Evolutionary conservation across 2,113 vertebrate genomes (phyloP).

Genomic region (Boulengeromyrus knoepffleri): DNA sequence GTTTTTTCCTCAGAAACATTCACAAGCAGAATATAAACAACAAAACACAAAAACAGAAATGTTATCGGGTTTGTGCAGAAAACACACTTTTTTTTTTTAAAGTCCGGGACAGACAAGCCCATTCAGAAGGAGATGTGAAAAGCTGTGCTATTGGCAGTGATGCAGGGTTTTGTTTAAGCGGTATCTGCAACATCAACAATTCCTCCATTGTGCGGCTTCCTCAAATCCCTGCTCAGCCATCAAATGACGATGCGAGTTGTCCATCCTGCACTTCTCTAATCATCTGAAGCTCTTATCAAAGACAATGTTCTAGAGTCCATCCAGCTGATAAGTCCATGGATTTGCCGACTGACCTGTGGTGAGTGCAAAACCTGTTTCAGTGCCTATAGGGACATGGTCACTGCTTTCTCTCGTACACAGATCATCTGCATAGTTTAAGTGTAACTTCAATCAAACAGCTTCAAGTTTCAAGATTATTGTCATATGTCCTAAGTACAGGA

Average conservation of each 20-base stretch:
- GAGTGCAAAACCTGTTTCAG: not conserved
- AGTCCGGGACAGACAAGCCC: not conserved
- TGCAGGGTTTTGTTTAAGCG: not conserved
- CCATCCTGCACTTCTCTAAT: not conserved
- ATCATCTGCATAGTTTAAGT: not conserved
- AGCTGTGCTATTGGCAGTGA: not conserved
- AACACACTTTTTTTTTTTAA: not conserved
- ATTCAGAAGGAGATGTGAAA: not conserved
- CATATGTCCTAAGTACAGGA: not conserved
- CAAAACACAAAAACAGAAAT: not conserved
- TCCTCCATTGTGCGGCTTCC: not conserved
- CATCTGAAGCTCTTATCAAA: not conserved
- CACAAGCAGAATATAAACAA: not conserved
- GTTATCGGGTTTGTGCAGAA: not conserved
- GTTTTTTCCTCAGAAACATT: constrained; percentile 1
- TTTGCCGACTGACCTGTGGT: not conserved
- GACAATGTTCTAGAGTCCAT: not conserved
- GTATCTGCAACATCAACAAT: not conserved
- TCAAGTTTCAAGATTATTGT: too few relatives aligned
- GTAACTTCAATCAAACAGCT: too few relatives aligned
- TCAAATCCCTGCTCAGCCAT: not conserved
- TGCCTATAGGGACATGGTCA: not conserved
- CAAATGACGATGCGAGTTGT: not conserved
- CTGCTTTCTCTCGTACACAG: not conserved
- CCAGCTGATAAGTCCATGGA: not conserved